Evolutionary conservation across 2,113 vertebrate genomes (phyloP).

Genomic region (Agapornis roseicollis): DNA sequence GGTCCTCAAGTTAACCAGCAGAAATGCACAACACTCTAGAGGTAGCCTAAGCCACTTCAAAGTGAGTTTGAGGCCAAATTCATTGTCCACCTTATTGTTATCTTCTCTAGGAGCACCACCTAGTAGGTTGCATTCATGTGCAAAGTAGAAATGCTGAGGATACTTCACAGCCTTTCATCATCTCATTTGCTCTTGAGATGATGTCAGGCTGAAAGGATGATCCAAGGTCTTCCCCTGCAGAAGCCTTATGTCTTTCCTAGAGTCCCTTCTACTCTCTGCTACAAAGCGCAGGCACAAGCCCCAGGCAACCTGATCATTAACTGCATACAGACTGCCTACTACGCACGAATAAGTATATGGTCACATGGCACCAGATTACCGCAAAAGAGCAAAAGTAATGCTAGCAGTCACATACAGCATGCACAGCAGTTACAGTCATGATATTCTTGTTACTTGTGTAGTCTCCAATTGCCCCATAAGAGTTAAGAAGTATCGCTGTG

Average conservation of each 20-base stretch:
- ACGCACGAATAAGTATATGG: neutral
- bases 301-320: neutral
- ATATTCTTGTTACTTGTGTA: neutral
- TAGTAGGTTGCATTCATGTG: neutral
- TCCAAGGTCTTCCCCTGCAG: neutral
- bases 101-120: neutral
- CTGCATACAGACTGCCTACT: neutral
- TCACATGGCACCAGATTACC: neutral
- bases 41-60: neutral
- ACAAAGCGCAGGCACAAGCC: neutral
- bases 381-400: neutral
- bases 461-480: neutral
- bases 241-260: neutral
- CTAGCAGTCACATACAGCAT: accelerated
- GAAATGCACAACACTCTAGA: neutral
- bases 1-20: neutral
- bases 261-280: neutral
- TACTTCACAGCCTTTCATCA: neutral
- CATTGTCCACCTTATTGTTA: neutral
- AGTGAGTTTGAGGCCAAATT: neutral
- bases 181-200: neutral
- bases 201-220: neutral
- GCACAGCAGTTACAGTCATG: neutral
- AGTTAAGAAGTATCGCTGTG: neutral
- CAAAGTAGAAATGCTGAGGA: neutral